phyloP scores from a whole-genome alignment of 92 coral and sea anemone genomes.

The Nematostella vectensis region DNA sequence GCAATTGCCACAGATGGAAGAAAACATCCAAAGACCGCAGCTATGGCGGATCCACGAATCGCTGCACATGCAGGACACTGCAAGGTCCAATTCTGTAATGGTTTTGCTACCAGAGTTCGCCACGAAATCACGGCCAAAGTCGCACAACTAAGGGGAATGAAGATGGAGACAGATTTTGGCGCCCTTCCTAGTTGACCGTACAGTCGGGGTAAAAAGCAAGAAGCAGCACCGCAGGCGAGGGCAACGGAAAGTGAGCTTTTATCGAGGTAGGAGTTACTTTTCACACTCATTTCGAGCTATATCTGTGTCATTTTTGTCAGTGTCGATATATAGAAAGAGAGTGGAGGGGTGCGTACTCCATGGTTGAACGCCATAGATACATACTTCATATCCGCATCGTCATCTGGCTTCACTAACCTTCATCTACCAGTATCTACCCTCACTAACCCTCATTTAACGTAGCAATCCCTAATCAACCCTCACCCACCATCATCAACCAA shows the following conservation, averaged over 20 bases:
- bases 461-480: too few species aligned
- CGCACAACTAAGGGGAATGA: conserved; percentile 53
- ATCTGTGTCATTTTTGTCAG: too few species aligned
- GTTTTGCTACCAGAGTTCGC: conserved; percentile 40
- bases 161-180: conserved; percentile 26
- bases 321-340: too few species aligned
- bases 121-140: conserved; percentile 40
- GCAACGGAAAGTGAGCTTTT: not conserved
- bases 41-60: conserved; percentile 47
- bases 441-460: too few species aligned
- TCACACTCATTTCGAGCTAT: too few species aligned
- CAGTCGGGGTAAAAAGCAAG: not conserved
- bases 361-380: too few species aligned
- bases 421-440: too few species aligned
- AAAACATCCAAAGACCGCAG: conserved; percentile 50
- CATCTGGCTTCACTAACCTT: too few species aligned
- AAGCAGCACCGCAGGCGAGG: not conserved
- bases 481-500: too few species aligned
- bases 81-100: conserved; percentile 28
- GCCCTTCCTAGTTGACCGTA: not conserved
- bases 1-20: conserved; percentile 30
- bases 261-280: too few species aligned
- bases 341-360: too few species aligned
- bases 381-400: too few species aligned
- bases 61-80: conserved; percentile 65